Base-by-base conservation (phyloP, 1,140 invertebrate species). In the Aphaenogaster rudis region DNA sequence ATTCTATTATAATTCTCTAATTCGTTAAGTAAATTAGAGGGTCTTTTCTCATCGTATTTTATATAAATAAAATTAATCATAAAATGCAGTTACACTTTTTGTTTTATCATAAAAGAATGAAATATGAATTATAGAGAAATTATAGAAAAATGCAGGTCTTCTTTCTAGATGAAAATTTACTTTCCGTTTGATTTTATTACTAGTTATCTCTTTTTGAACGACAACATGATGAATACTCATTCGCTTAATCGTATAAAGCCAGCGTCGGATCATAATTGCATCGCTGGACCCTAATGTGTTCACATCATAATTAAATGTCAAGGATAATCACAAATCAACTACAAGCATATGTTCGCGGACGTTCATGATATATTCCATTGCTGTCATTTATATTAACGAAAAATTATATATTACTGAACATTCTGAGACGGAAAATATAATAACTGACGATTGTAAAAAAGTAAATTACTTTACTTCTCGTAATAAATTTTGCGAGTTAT, bases 311-410 rank as follows among this genome's bases (percentile, higher is more conserved):
- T 59, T 78, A 28, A 78, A 61, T 48, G 39, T 63, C 59, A 36
- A 28, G 15, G 36, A 76, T 57, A 78, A 78, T 61, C 45, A 61
- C 21, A 42, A 28, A 61, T 63, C 15, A 78, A 78, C 48, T 63
- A 78, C 21, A 11, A 64, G 48, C 42, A n/a, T 6, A 61, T 64
- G 17, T 17, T 64, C 15, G 17, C 5, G 17, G 3, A 7, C 28
- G 15, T 45, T 76, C 3, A 21, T 21, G 15, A 0, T 0, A 76
- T 1, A 57, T 57, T 28, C 54, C 8, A 76, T 57, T 59, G 28
- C 5, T 36, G n/a, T 45, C 13, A 2, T 59, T 57, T 45, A 42
- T 57, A 21, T 36, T 6, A 11, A 13, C 4, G 59, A 59, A 42
- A 74, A 76, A 28, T 42, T 4, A 17, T 59, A 28, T 76, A 42